A percentile compares a stretch with the other conserved stretches of the same genome.
phyloP scores from a whole-genome alignment of 2,113 vertebrate genomes.

The Hemiprocne comata region DNA sequence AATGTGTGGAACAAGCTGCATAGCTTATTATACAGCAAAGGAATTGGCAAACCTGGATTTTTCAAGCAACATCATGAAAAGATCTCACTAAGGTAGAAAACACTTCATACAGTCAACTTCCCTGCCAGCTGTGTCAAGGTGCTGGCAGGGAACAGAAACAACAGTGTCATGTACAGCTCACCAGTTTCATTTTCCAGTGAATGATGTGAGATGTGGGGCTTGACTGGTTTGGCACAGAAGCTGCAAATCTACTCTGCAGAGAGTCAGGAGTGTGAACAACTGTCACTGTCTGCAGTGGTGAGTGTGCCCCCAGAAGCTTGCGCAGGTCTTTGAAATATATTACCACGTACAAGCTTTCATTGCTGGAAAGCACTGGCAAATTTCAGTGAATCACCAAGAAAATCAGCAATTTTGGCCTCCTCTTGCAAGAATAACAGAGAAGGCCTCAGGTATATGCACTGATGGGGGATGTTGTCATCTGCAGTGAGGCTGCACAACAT shows the following conservation, averaged over 20 bases:
- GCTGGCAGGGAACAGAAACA: constrained; percentile 56
- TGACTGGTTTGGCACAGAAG: neutral
- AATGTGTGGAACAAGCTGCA: neutral
- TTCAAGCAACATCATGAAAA: neutral
- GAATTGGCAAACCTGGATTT: neutral
- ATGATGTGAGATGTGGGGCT: neutral
- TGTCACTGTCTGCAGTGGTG: neutral
- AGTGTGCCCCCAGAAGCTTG: neutral
- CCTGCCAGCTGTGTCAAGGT: constrained; percentile 74
- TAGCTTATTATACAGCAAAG: neutral
- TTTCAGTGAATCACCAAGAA: neutral
- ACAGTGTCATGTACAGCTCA: neutral
- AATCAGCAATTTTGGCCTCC: neutral
- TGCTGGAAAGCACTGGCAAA: neutral
- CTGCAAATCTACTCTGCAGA: neutral
- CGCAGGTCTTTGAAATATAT: neutral
- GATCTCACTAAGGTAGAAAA: neutral
- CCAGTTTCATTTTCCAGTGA: neutral
- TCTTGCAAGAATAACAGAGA: neutral
- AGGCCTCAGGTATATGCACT: neutral
- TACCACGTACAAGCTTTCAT: neutral
- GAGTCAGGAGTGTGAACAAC: neutral
- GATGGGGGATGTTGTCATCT: rapidly evolving
- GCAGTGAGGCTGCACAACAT: neutral
- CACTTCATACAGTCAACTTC: neutral